Conservation (phyloP, 2,797 vertebrate species). For the Alouatta caraya region DNA sequence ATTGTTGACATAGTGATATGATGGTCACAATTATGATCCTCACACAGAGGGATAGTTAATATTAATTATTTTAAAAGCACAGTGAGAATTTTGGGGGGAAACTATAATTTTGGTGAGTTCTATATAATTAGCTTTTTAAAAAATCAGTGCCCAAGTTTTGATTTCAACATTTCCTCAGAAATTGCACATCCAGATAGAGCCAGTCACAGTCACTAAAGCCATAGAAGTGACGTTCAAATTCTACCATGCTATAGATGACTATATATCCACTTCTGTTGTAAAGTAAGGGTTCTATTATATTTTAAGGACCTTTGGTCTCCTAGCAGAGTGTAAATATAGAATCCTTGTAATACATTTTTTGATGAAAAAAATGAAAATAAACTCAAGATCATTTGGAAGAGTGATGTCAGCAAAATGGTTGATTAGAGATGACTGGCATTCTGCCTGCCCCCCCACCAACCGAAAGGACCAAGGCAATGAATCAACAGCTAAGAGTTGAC, state of each 20-base stretch:
- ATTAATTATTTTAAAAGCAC: neutral
- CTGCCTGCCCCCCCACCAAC: neutral
- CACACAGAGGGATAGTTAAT: neutral
- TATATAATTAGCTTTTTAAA: neutral
- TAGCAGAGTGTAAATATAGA: neutral
- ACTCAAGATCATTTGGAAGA: neutral
- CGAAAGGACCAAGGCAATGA: neutral
- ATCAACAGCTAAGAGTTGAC: neutral
- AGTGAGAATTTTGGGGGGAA: neutral
- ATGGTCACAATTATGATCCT: too few relatives aligned
- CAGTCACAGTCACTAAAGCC: neutral
- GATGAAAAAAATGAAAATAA: neutral
- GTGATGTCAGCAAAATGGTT: neutral
- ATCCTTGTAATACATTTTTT: neutral
- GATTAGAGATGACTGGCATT: neutral
- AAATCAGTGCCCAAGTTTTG: neutral
- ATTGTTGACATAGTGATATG: neutral
- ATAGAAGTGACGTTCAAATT: neutral
- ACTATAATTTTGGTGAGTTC: neutral
- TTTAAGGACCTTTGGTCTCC: neutral
- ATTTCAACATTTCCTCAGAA: neutral
- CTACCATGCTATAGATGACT: neutral
- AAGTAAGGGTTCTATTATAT: neutral
- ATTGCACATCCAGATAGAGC: neutral
- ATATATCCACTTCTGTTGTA: too few relatives aligned